Conservation (phyloP, 92 coral and sea anemone species). For the Paragorgia papillata region DNA sequence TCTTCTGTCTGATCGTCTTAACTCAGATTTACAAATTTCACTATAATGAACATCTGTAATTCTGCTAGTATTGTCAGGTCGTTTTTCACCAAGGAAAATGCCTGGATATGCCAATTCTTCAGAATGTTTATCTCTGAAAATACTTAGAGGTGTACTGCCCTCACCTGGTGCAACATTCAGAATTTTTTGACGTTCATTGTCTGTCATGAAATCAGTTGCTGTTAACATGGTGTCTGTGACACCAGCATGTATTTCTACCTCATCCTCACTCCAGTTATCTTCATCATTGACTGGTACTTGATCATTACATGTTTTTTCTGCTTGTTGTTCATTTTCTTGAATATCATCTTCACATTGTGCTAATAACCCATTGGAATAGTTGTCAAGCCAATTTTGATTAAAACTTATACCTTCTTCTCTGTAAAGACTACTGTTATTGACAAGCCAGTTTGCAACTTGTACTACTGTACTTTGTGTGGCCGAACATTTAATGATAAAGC, state of each 20-base stretch:
- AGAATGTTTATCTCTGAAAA: neutral
- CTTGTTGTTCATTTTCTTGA: no score
- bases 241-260: conserved; percentile 55
- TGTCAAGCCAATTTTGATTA: neutral
- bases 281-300: no score
- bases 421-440: no score
- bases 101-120: conserved; percentile 30
- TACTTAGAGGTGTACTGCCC: no score
- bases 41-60: conserved; percentile 38
- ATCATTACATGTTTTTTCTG: no score
- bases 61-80: conserved; percentile 43
- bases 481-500: conserved; percentile 64
- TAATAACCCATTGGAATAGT: no score
- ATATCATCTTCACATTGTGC: no score
- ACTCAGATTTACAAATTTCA: conserved; percentile 63
- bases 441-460: no score
- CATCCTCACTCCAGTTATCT: conserved; percentile 54
- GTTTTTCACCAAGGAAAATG: no score
- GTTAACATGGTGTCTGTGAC: conserved; percentile 54
- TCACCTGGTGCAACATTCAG: neutral
- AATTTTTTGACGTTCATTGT: conserved; percentile 45
- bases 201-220: conserved; percentile 42
- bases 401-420: conserved; percentile 21
- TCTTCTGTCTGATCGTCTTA: conserved; percentile 60
- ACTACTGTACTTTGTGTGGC: conserved; percentile 57